Conservation (phyloP, 1,140 invertebrate species). For the Trypoxylus dichotomus region DNA sequence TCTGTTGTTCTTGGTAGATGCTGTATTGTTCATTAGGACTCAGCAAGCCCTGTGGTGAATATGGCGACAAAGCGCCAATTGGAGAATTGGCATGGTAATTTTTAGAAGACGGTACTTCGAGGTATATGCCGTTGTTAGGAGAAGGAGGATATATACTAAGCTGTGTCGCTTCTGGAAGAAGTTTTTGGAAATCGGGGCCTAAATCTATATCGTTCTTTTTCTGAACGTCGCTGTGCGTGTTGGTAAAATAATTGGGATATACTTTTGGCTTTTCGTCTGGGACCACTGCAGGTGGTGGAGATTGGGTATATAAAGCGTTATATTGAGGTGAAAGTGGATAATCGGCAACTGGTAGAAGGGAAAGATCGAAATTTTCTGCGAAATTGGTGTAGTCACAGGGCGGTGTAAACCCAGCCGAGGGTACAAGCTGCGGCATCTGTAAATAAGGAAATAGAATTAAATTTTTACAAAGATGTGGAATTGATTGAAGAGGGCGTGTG, state of each 20-base stretch:
- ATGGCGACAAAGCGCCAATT: constrained; percentile 41
- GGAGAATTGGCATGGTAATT: constrained; percentile 41
- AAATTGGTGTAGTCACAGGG: constrained; percentile 68
- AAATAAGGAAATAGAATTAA: constrained; percentile 41
- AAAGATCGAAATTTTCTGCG: constrained; percentile 72
- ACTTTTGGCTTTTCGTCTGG: constrained; percentile 45
- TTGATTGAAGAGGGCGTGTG: too few relatives aligned
- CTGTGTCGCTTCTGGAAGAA: constrained; percentile 41
- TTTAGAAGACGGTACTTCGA: constrained; percentile 48
- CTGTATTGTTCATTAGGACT: constrained; percentile 48
- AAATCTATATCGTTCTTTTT: constrained; percentile 38
- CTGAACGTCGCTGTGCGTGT: constrained; percentile 35
- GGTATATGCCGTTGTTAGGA: constrained; percentile 42
- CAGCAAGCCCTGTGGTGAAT: constrained; percentile 45
- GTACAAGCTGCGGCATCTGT: constrained; percentile 83
- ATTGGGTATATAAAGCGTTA: constrained; percentile 59
- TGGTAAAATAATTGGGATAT: constrained; percentile 46
- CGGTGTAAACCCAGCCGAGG: constrained; percentile 70
- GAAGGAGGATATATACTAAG: constrained; percentile 31
- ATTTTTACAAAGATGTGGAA: neutral
- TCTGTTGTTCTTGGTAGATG: constrained; percentile 37
- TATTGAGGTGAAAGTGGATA: constrained; percentile 55
- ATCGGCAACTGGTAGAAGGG: constrained; percentile 66
- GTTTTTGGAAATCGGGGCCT: constrained; percentile 48
- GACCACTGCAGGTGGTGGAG: constrained; percentile 54